Base-by-base conservation (phyloP, 2,888 invertebrate species). In the Calameuta filiformis region DNA sequence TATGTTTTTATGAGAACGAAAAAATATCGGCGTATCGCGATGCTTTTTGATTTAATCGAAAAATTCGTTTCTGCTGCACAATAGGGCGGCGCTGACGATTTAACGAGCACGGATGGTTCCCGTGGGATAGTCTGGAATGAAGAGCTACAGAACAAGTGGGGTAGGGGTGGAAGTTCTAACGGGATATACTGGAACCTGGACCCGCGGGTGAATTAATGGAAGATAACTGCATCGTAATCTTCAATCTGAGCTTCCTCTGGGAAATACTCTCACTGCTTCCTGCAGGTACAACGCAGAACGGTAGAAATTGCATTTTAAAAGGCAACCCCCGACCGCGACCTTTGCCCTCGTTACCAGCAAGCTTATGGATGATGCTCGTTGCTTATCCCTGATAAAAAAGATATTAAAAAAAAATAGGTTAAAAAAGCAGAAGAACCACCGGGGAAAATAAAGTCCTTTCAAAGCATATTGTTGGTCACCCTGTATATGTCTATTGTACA, bases 171-270 rank as follows among this genome's bases (percentile, higher is more conserved):
- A 71, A 11, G 3, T 9, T 15, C 12, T 71, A 71, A 71, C 56
- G 23, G 56, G 71, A 71, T 33, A 34, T 31, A 31, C 31, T 33
- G 71, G 71, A 34, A 31, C 12, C 15, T 71, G 71, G 31, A 31
- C 33, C 9, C 71, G 71, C 71, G 31, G 73, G 35, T 76, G 83
- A 81, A 86, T 85, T 87, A 85, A 86, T 86, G 81, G 79, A 84
- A 81, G 85, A 87, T 86, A 88, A 87, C 84, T 83, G 83, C 84
- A 85, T 85, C 84, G 83, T 87, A 86, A 87, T 87, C 84, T 85
- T 81, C 83, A 83, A 87, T 85, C 84, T 80, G 80, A 77, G 82
- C 77, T 80, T 80, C 85, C 86, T 84, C 75, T 56, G 84, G 85
- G 86, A 86, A 87, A 86, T 85, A 83, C 81, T 77, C 79, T 79